phyloP scores from a whole-genome alignment of 2,113 vertebrate genomes.

The Bubo scandiacus region DNA sequence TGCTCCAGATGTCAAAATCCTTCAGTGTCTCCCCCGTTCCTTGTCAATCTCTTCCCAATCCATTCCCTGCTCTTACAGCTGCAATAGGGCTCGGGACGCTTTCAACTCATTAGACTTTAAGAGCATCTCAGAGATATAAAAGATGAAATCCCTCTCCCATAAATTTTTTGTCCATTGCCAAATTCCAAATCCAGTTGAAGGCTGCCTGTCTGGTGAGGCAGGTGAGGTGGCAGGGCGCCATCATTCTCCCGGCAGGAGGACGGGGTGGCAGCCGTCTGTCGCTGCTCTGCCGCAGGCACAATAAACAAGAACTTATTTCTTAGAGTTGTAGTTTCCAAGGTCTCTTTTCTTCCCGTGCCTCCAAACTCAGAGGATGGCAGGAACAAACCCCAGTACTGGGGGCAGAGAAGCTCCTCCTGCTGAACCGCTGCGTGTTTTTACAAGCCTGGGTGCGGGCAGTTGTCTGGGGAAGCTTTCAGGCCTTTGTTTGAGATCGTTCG shows the following conservation, averaged over 20 bases:
- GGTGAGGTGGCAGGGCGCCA: fast-evolving
- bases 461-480: not conserved
- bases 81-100: not conserved
- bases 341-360: not conserved
- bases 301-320: not conserved
- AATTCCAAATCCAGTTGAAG: too few relatives aligned
- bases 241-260: fast-evolving
- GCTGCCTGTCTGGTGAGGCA: not conserved
- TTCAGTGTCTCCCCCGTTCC: not conserved
- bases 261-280: not conserved
- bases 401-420: not conserved
- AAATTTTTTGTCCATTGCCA: fast-evolving
- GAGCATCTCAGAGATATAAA: fast-evolving
- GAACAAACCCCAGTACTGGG: not conserved
- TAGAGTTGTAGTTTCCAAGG: fast-evolving
- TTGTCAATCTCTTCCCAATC: not conserved
- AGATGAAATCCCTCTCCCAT: fast-evolving
- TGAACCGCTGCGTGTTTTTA: not conserved
- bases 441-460: fast-evolving
- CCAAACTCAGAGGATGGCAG: fast-evolving
- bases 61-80: fast-evolving
- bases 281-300: fast-evolving
- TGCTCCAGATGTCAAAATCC: not conserved
- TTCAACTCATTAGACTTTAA: not conserved
- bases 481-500: fast-evolving